These are phyloP conservation scores for Halcyon smyrnensis DNA, from an alignment of 2,797 vertebrate genomes.

Conservation along the genomic window DNA sequence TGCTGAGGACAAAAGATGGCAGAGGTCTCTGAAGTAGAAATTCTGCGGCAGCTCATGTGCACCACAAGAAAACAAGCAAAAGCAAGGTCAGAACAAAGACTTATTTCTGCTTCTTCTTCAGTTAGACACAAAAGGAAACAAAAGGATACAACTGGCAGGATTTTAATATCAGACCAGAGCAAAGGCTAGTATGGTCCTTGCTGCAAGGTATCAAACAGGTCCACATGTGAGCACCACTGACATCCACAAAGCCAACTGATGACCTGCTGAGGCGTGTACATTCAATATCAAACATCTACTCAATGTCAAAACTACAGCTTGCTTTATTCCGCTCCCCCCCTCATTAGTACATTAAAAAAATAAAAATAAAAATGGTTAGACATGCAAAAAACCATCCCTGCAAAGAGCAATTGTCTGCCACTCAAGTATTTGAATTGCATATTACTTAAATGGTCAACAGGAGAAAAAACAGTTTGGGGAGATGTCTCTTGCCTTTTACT, in stretches of 20 bases:
- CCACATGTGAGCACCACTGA: rapidly evolving
- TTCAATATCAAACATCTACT: not conserved
- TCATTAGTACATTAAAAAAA: not conserved
- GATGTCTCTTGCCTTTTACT: not conserved
- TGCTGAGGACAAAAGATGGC: not conserved
- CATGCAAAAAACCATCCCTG: not conserved
- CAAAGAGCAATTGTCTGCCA: not conserved
- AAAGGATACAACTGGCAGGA: not conserved
- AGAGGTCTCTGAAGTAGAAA: not conserved
- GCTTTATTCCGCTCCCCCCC: not conserved
- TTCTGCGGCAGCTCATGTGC: rapidly evolving
- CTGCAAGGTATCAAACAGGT: not conserved
- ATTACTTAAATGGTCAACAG: not conserved
- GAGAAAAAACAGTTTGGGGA: not conserved
- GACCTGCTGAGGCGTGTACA: not conserved
- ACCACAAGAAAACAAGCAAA: not conserved
- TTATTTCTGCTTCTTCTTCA: not conserved
- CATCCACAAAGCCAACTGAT: not conserved
- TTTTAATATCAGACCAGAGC: not conserved
- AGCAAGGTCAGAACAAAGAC: not conserved
- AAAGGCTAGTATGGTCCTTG: not conserved
- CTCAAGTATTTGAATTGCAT: not conserved
- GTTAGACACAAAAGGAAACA: not conserved
- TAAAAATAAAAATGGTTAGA: not conserved
- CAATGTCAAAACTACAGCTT: not conserved